These are phyloP conservation scores for Lypha dubia DNA, from an alignment of 2,888 invertebrate genomes.

Conservation along the genomic window DNA sequence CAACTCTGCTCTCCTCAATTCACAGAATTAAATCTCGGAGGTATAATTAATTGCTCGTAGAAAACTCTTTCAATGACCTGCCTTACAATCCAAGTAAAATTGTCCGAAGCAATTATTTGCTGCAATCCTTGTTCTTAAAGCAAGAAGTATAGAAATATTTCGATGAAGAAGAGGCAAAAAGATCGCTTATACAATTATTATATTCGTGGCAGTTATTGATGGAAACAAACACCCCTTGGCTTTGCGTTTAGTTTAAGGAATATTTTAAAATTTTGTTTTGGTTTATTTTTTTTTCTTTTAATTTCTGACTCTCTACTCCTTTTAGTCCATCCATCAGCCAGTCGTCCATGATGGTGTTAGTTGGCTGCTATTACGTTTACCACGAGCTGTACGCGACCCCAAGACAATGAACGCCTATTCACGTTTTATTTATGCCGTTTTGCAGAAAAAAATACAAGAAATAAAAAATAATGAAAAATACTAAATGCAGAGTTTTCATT, in stretches of 20 bases:
- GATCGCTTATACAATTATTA: constrained; percentile 60
- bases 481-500: constrained; percentile 27
- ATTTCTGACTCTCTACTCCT: constrained; percentile 34
- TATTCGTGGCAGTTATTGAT: constrained; percentile 73
- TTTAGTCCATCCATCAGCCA: constrained; percentile 3
- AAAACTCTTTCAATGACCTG: constrained; percentile 37
- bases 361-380: constrained; percentile 57
- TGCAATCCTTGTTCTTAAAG: background rate
- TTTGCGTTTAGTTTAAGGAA: constrained; percentile 59
- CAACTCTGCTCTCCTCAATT: too few species aligned
- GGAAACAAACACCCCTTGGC: constrained; percentile 71
- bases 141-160: constrained; percentile 10
- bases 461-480: constrained; percentile 14
- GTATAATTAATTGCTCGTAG: too few species aligned
- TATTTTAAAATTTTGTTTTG: constrained; percentile 32
- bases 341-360: constrained; percentile 46
- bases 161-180: background rate
- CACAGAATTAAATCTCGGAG: too few species aligned
- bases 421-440: constrained; percentile 61
- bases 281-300: too few species aligned
- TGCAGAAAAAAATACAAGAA: background rate
- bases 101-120: background rate
- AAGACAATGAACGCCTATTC: constrained; percentile 62
- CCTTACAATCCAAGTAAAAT: background rate
- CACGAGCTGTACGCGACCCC: constrained; percentile 63